Base-by-base conservation (phyloP, 2,113 vertebrate species). In the Microtus montanus region DNA sequence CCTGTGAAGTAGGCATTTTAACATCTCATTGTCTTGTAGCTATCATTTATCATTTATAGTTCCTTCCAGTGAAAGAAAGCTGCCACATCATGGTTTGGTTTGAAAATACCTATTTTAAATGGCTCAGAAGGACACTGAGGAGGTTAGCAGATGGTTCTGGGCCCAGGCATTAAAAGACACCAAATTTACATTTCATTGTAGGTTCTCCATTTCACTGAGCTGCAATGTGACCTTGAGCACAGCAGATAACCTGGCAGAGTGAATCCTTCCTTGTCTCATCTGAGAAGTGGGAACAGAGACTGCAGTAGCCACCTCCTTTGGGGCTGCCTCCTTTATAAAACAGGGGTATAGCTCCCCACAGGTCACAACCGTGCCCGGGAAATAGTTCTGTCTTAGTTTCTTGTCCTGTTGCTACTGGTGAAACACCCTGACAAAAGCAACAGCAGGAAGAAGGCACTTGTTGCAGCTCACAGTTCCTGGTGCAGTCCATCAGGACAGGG, bases 1-100 rank as follows among this genome's bases (percentile, higher is more conserved):
- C 85, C 92, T 83, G 44, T 54, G 92, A 94, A 93, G 93, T 63
- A 10, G 6, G 4, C 28, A 38, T 30, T 74, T 89, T 91, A 94
- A 63, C 54, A 33, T 90, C 79, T 38, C 70, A 54, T 61, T 82
- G 80, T 73, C 44, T 74, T 83, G 89, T 80, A 61, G 28, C 14
- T 61, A 5, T 87, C 74, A 58, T 79, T 91, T 68, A 92, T 92
- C 93, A 61, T 14, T 58, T 52, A 54, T 20, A 24, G 5, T 17
- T 84, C 82, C 90, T 89, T 78, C 35, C 28, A 38, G 0, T 2
- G 12, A 90, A 22, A 89, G 89, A 26, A 91, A 71, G 13, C 63
- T 41, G 77, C 54, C 71, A 35, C 20, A 3, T 77, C 54, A 89
- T 15, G 0, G 41, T 73, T 84, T 92, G 49, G n/a, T 71, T 92